Percentiles rank a stretch among this genome's conserved stretches.
Evolutionary conservation across 2,113 vertebrate genomes (phyloP).

Genomic region (Fukomys damarensis): DNA sequence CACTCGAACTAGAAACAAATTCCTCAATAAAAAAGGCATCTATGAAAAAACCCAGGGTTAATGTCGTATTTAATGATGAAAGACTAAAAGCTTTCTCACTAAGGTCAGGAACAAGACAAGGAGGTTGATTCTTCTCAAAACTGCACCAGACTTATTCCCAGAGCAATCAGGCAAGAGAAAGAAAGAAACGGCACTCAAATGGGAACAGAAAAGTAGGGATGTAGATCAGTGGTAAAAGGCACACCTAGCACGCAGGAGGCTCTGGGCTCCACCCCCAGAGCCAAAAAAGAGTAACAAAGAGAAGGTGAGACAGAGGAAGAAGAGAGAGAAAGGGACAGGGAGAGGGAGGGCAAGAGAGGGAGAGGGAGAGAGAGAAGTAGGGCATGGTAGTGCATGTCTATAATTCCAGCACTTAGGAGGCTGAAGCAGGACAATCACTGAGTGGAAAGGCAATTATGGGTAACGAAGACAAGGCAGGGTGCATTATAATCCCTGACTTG

Average conservation of each 20-base stretch:
- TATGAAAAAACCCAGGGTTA: not conserved
- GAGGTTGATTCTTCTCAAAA: not conserved
- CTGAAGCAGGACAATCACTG: not conserved
- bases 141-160: not conserved
- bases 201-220: not conserved
- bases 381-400: not conserved
- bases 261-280: not conserved
- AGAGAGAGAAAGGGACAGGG: not conserved
- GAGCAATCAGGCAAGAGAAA: not conserved
- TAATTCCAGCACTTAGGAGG: not conserved
- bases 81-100: not conserved
- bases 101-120: not conserved
- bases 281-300: not conserved
- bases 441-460: too few species aligned
- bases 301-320: not conserved
- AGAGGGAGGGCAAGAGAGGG: too few species aligned
- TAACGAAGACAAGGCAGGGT: too few species aligned
- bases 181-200: not conserved
- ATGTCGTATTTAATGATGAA: not conserved
- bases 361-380: not conserved
- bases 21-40: not conserved
- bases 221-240: not conserved
- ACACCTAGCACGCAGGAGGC: not conserved
- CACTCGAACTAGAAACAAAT: not conserved
- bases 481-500: too few species aligned